Evolutionary conservation across 23 tunicate species (phyloP).

Genomic region (Ascidia mentula): DNA sequence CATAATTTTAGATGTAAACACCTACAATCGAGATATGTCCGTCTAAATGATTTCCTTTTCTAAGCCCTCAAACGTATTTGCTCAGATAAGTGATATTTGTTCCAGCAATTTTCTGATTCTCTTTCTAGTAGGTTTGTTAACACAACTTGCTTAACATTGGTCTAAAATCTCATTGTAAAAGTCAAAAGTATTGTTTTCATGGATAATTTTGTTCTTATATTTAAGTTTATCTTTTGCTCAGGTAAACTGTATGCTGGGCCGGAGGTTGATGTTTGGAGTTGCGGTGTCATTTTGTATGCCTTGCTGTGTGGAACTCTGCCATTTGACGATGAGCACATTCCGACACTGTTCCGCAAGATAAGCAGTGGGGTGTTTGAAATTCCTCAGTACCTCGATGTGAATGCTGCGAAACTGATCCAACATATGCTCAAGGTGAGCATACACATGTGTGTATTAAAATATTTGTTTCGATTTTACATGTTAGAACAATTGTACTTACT

Average conservation of each 20-base stretch:
- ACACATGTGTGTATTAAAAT: too few relatives aligned
- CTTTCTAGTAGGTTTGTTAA: not conserved
- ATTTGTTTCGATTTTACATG: too few relatives aligned
- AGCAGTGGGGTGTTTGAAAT: constrained; percentile 96
- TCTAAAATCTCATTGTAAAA: too few relatives aligned
- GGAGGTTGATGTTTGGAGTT: constrained; percentile 99
- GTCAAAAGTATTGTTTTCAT: not conserved
- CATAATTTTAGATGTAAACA: too few relatives aligned
- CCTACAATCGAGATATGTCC: too few relatives aligned
- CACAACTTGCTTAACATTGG: too few relatives aligned
- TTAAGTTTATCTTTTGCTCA: too few relatives aligned
- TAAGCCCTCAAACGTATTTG: too few relatives aligned
- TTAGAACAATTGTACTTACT: too few relatives aligned
- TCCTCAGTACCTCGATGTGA: constrained; percentile 76
- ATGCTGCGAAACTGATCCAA: constrained; percentile 90
- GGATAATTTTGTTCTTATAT: not conserved
- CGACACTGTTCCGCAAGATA: constrained; percentile 91
- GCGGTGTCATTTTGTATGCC: constrained; percentile 98
- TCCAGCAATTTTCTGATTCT: too few relatives aligned
- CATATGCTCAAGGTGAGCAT: constrained; percentile 90
- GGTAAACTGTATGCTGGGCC: constrained; percentile 99
- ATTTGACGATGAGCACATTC: constrained; percentile 98
- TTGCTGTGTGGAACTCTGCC: constrained; percentile 98
- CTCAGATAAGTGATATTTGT: too few relatives aligned
- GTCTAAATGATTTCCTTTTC: too few relatives aligned